Conservation (phyloP, 2,797 vertebrate genomes). For the Hafferia zeledoni region DNA sequence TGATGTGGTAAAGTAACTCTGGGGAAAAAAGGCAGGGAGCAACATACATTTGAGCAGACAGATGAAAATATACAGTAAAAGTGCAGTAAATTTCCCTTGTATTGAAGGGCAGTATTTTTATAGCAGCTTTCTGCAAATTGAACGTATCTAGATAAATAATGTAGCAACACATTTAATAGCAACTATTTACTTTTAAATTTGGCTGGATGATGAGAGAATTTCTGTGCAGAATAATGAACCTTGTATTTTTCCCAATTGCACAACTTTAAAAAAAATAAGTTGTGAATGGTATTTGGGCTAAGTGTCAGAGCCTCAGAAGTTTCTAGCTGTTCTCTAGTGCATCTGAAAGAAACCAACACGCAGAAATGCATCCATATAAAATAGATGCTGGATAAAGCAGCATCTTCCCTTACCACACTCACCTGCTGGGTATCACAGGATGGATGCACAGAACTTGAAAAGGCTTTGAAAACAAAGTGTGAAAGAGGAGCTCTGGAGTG, state of each 20-base stretch:
- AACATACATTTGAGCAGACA: background rate
- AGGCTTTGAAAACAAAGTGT: background rate
- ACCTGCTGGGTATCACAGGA: background rate
- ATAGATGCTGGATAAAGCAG: background rate
- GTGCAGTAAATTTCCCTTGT: slow-evolving; percentile 25
- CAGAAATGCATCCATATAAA: background rate
- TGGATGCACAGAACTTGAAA: background rate
- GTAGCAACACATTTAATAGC: slow-evolving; percentile 33
- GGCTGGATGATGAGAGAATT: slow-evolving; percentile 7
- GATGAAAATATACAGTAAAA: slow-evolving; percentile 28
- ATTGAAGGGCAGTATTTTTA: slow-evolving; percentile 46
- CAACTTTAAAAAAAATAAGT: background rate
- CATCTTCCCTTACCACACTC: background rate
- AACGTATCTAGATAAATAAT: slow-evolving; percentile 56
- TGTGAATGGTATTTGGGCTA: background rate
- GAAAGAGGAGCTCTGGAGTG: background rate
- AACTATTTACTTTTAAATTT: slow-evolving; percentile 55
- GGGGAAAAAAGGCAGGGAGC: background rate
- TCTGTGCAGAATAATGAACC: background rate
- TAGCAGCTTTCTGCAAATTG: slow-evolving; percentile 52
- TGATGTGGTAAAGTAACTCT: background rate
- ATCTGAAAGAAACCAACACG: background rate
- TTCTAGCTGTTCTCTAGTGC: background rate
- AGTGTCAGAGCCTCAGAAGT: background rate
- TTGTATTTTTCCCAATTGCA: background rate